A percentile compares a stretch with the other conserved stretches of the same genome.
These are phyloP conservation scores for Syngnathus typhle DNA, from an alignment of 2,113 vertebrate species.

Conservation along the genomic window DNA sequence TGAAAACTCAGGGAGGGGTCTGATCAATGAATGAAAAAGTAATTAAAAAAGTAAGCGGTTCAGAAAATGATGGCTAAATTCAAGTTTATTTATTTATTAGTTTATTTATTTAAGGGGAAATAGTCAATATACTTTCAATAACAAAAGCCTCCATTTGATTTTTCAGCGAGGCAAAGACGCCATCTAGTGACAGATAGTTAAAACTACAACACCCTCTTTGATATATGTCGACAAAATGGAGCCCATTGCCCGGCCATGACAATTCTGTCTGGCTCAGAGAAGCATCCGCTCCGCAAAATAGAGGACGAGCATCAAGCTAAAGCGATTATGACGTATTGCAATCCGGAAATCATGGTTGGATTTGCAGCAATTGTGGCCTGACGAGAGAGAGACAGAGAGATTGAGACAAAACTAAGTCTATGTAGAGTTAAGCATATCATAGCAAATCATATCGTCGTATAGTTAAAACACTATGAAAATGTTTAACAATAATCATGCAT, in stretches of 20 bases:
- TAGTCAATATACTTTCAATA: not conserved
- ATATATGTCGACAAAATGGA: slow-evolving; percentile 66
- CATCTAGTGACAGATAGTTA: slow-evolving; percentile 39
- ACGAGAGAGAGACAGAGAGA: not conserved
- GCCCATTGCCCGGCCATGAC: slow-evolving; percentile 62
- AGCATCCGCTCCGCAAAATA: slow-evolving; percentile 8
- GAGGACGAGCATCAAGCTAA: not conserved
- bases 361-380: not conserved
- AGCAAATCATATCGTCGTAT: too few relatives aligned
- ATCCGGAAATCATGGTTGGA: not conserved
- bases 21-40: too few relatives aligned
- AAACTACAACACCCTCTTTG: not conserved
- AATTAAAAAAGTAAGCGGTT: too few relatives aligned
- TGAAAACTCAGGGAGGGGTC: too few relatives aligned
- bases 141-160: not conserved
- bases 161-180: slow-evolving; percentile 2
- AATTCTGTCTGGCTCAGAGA: slow-evolving; percentile 51
- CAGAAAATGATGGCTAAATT: too few relatives aligned
- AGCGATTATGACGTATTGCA: not conserved
- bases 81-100: too few relatives aligned
- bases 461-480: not conserved
- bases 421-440: too few relatives aligned
- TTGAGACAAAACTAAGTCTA: too few relatives aligned
- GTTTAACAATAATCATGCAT: not conserved
- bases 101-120: too few relatives aligned